A percentile compares a stretch with the other conserved stretches of the same genome.
Conservation (phyloP, 2,888 invertebrate species). For the Rhyacophila evoluta region DNA sequence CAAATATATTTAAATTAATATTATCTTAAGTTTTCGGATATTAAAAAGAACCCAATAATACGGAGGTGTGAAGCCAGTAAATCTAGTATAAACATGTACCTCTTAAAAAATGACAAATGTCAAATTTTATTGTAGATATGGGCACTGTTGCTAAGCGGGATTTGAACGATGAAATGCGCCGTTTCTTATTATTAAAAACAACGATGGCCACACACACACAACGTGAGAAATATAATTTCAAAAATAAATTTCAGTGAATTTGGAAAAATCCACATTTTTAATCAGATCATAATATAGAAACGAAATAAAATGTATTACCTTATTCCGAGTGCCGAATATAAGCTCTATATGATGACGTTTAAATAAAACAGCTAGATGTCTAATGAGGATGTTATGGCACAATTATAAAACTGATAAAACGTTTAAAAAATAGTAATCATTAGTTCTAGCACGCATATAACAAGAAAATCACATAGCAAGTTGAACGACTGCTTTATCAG, state of each 20-base stretch:
- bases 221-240: no score
- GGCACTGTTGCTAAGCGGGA: neutral
- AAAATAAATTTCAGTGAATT: neutral
- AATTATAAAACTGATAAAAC: neutral
- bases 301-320: neutral
- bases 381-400: neutral
- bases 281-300: neutral
- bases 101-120: neutral
- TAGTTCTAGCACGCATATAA: neutral
- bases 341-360: neutral
- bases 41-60: no score
- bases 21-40: no score
- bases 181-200: no score
- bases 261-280: neutral
- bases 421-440: neutral
- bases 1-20: no score
- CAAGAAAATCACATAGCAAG: neutral
- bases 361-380: neutral
- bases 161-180: neutral
- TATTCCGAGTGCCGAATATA: neutral
- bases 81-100: neutral
- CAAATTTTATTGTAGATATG: neutral
- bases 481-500: constrained; percentile 19
- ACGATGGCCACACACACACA: no score
- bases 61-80: neutral